Percentiles rank a stretch among this genome's conserved stretches.
These are phyloP conservation scores for Phodopus roborovskii DNA, from an alignment of 2,113 vertebrate genomes.

Conservation along the genomic window DNA sequence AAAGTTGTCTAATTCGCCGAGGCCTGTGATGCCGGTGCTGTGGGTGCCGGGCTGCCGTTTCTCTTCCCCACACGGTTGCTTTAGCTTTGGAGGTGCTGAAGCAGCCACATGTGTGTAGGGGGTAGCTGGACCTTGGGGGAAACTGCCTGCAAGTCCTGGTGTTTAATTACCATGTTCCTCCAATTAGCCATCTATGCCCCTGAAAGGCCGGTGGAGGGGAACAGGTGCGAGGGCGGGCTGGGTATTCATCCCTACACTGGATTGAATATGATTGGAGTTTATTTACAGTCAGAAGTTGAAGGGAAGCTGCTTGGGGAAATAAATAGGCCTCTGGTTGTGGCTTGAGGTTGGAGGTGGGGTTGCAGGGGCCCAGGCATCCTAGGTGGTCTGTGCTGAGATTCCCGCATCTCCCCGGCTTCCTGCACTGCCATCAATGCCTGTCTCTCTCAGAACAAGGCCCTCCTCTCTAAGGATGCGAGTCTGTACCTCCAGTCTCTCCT, in stretches of 20 bases:
- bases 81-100: neutral
- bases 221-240: neutral
- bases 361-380: too few species aligned
- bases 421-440: neutral
- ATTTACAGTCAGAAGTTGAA: neutral
- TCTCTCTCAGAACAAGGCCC: neutral
- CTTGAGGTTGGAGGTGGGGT: neutral
- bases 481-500: neutral
- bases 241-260: neutral
- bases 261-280: slow-evolving; percentile 24
- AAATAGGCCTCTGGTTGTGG: neutral
- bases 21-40: too few species aligned
- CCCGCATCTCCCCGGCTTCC: neutral
- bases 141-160: neutral
- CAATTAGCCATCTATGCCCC: neutral
- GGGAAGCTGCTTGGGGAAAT: neutral
- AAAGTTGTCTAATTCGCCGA: neutral
- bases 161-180: neutral
- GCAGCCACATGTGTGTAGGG: slow-evolving; percentile 1
- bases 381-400: neutral
- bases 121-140: neutral
- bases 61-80: neutral
- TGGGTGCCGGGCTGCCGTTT: neutral
- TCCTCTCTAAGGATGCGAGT: neutral
- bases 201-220: neutral